Conservation (phyloP, 2,888 invertebrate species). For the Thera britannica region DNA sequence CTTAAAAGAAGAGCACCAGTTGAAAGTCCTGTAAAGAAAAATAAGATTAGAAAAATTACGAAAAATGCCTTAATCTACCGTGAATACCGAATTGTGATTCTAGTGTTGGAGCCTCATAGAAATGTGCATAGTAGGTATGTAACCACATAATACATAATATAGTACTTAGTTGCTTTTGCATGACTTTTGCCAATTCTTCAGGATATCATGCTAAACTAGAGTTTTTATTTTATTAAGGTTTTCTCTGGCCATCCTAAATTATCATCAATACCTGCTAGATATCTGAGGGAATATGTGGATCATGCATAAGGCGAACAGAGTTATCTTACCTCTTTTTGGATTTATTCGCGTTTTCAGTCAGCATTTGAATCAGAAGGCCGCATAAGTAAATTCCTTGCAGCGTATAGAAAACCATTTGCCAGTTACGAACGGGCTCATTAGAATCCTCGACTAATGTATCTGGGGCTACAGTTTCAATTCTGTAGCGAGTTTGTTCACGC, state of each 20-base stretch:
- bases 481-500: slow-evolving; percentile 40
- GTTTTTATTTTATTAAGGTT: no score
- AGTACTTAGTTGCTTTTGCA: no score
- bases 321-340: slow-evolving; percentile 46
- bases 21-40: slow-evolving; percentile 54
- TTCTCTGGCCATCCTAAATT: background rate
- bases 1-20: slow-evolving; percentile 53
- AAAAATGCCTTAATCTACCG: background rate
- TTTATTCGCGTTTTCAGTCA: slow-evolving; percentile 51
- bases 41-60: slow-evolving; percentile 11
- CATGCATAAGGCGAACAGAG: background rate
- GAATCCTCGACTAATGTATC: slow-evolving; percentile 32
- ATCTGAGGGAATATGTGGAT: background rate
- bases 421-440: slow-evolving; percentile 46
- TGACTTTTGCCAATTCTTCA: no score
- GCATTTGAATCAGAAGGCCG: slow-evolving; percentile 58
- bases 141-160: no score
- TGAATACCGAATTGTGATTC: background rate
- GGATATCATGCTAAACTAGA: no score
- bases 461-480: slow-evolving; percentile 32
- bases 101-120: background rate
- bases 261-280: background rate
- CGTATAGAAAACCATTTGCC: slow-evolving; percentile 68
- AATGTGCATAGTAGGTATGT: background rate
- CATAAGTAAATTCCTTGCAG: slow-evolving; percentile 69